Evolutionary conservation across 2,888 invertebrate genomes (phyloP).

Genomic region (Pristionchus arcanus): DNA sequence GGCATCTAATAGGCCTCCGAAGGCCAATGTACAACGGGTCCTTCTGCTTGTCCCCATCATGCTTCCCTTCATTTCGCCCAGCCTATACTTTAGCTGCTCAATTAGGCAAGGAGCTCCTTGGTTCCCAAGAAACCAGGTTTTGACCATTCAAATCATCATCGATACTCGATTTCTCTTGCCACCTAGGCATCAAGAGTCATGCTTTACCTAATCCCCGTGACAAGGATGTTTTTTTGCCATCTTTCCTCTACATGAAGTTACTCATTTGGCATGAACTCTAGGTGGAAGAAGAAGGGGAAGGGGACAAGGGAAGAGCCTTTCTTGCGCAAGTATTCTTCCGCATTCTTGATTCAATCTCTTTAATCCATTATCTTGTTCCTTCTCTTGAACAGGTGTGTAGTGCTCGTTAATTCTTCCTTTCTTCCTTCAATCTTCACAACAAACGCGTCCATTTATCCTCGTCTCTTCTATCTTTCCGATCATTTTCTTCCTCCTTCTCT

Average conservation of each 20-base stretch:
- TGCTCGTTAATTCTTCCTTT: constrained; percentile 3
- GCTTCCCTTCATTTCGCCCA: too few species aligned
- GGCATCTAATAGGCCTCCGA: not conserved
- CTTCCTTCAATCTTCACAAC: not conserved
- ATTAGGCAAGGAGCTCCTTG: too few species aligned
- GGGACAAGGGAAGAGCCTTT: not conserved
- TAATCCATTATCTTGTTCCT: not conserved
- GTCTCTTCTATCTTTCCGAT: constrained; percentile 16
- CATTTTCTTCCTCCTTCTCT: not conserved
- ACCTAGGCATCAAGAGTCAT: too few species aligned
- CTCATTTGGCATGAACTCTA: not conserved
- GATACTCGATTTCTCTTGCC: too few species aligned
- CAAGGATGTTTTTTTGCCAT: not conserved
- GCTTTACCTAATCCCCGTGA: too few species aligned
- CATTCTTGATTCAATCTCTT: not conserved
- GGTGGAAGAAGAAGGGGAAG: not conserved
- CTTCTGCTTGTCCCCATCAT: too few species aligned
- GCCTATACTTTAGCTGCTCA: too few species aligned
- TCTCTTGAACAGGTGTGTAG: constrained; percentile 31
- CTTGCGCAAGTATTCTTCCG: not conserved
- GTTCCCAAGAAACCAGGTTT: too few species aligned
- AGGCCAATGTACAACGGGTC: not conserved
- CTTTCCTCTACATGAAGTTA: not conserved
- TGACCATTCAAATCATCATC: too few species aligned
- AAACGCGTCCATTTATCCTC: constrained; percentile 18